Evolutionary conservation across 2,113 vertebrate species (phyloP), one percentile per base, ranked within the genome.

Genomic region (Oncorhynchus keta): DNA sequence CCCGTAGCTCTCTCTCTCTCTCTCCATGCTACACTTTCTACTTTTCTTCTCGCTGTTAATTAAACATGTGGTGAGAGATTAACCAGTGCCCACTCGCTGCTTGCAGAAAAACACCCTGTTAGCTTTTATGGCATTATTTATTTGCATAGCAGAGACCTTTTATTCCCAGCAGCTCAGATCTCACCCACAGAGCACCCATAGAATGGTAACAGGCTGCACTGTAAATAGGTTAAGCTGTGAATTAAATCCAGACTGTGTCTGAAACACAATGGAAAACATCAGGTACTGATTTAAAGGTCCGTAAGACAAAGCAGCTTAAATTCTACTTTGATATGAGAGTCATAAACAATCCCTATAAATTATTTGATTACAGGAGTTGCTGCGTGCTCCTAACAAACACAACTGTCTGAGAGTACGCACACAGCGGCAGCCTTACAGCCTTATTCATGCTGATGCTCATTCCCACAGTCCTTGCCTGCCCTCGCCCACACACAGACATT

Each of bases 61-160:
- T 88, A 91, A 92, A 92, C 88, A 89, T 86, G 83, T 85, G 79
- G 84, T 11, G 39, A 77, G 73, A 76, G 78, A 88, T 89, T 89
- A 82, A 72, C 84, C 1, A n/a, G 82, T 83, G 70, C 79, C 80
- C 79, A 70, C 61, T 79, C 78, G 65, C 67, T 80, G 78, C 80
- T 77, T 69, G 75, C 79, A 74, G 72, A 76, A 87, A 85, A 83
- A 81, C 67, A 77, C 68, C 7, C 3, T 12, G n/a, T 81, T 83
- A 76, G 80, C 83, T 84, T 93, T 89, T 88, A 91, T 88, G 74
- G 48, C 74, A 55, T 89, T 87, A 87, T 90, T 89, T 88, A 86
- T 90, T 91, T 91, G 88, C 83, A 79, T 76, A 81, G 83, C 85
- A 89, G 79, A 81, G 79, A 77, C 76, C 59, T 8, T 89, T 84